phyloP scores from a whole-genome alignment of 1,140 invertebrate genomes.

The Ephestia elutella region DNA sequence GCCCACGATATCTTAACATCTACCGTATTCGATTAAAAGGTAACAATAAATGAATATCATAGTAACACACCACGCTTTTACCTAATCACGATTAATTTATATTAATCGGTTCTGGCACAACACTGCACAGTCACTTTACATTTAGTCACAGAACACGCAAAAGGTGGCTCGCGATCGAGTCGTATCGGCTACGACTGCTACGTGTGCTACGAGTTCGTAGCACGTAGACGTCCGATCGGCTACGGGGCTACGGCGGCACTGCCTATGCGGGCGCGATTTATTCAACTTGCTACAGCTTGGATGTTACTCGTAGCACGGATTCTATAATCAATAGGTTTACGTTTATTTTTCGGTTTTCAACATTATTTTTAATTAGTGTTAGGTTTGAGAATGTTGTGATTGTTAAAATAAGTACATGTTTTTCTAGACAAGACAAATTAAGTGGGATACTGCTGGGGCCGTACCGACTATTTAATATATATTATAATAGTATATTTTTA shows the following conservation, averaged over 20 bases:
- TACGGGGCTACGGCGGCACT: slow-evolving; percentile 58
- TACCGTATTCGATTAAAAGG: background rate
- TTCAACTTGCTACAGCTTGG: slow-evolving; percentile 51
- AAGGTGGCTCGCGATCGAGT: slow-evolving; percentile 5
- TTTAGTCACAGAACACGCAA: slow-evolving; percentile 10
- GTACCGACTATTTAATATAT: no score
- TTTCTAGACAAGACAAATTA: no score
- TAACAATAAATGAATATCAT: slow-evolving; percentile 1
- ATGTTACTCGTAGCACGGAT: slow-evolving; percentile 63
- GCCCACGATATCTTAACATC: background rate
- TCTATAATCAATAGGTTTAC: slow-evolving; percentile 50
- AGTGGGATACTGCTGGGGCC: no score
- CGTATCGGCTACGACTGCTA: slow-evolving; percentile 9
- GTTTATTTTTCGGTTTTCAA: slow-evolving; percentile 4
- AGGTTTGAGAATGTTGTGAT: no score
- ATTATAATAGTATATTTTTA: no score
- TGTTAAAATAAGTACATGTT: no score
- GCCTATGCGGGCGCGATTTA: slow-evolving; percentile 52
- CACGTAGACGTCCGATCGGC: slow-evolving; percentile 37
- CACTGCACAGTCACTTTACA: slow-evolving; percentile 38
- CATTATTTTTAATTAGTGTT: background rate
- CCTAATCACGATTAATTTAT: slow-evolving; percentile 18
- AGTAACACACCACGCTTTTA: background rate
- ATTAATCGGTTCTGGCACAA: slow-evolving; percentile 11
- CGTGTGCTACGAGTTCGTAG: slow-evolving; percentile 20